A percentile compares a stretch with the other conserved stretches of the same genome.
Evolutionary conservation across 1,140 invertebrate species (phyloP).

Genomic region (Drosophila novamexicana): DNA sequence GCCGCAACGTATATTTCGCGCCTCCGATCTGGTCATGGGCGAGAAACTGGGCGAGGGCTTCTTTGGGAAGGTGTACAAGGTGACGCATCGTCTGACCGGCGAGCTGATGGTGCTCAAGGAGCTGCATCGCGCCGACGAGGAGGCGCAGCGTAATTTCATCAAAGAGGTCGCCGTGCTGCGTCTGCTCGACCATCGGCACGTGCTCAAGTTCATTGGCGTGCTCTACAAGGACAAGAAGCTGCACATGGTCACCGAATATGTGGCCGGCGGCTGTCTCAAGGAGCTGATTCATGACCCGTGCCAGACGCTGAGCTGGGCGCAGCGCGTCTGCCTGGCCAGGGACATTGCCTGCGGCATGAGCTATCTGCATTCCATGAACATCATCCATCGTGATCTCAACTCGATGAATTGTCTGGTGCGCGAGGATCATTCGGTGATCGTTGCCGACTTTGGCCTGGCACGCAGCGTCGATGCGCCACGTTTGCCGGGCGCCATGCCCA

Average conservation of each 20-base stretch:
- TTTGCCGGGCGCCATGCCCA: constrained; percentile 24
- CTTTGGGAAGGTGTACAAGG: constrained; percentile 96
- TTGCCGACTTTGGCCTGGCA: constrained; percentile 97
- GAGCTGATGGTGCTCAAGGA: constrained; percentile 98
- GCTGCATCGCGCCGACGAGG: constrained; percentile 96
- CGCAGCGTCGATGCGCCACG: constrained; percentile 90
- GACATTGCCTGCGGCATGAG: constrained; percentile 97
- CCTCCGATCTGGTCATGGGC: constrained; percentile 93
- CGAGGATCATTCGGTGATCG: constrained; percentile 95
- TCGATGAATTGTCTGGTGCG: constrained; percentile 98
- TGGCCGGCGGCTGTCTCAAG: constrained; percentile 95
- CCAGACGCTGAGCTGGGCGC: constrained; percentile 90
- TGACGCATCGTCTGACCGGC: constrained; percentile 94
- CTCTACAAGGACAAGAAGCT: constrained; percentile 96
- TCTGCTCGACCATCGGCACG: constrained; percentile 94
- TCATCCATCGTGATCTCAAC: constrained; percentile 98
- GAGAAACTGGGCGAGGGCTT: constrained; percentile 96
- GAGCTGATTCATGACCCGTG: constrained; percentile 88
- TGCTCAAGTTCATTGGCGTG: constrained; percentile 96
- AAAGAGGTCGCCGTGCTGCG: constrained; percentile 97
- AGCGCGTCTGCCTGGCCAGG: constrained; percentile 92
- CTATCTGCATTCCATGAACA: constrained; percentile 96
- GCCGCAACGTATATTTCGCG: constrained; percentile 92
- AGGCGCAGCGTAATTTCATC: constrained; percentile 96
- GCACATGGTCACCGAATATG: constrained; percentile 96